Evolutionary conservation across 2,113 vertebrate species (phyloP).

Genomic region (Alexandromys fortis): DNA sequence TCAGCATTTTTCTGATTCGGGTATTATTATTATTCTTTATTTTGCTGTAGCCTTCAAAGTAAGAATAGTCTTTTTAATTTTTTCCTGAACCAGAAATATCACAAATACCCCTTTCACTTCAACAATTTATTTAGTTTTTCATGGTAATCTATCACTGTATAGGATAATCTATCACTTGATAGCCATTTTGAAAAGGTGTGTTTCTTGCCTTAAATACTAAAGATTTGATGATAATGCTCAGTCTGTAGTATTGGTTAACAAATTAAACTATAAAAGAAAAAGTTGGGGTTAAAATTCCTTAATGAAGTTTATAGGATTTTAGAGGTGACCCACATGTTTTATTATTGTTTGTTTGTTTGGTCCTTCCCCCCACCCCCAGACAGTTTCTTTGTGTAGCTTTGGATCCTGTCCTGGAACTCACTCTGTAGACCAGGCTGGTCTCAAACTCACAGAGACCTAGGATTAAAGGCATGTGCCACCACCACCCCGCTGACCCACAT

Average conservation of each 20-base stretch:
- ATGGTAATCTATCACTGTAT: not conserved
- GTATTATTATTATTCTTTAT: not conserved
- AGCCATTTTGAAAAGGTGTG: not conserved
- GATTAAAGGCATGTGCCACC: too few species aligned
- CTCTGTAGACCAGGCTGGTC: too few species aligned
- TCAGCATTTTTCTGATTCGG: not conserved
- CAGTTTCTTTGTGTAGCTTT: too few species aligned
- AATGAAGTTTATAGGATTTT: not conserved
- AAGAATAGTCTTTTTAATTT: not conserved
- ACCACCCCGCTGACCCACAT: not conserved
- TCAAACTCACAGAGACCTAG: too few species aligned
- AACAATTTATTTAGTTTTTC: not conserved
- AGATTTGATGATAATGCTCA: not conserved
- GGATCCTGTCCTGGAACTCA: too few species aligned
- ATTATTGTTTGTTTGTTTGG: too few species aligned
- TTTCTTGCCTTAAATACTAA: not conserved
- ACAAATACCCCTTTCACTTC: not conserved
- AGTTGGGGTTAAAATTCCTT: not conserved
- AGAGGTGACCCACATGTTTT: not conserved
- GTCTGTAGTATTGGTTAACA: not conserved
- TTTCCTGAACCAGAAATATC: not conserved
- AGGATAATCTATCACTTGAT: not conserved
- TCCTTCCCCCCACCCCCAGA: too few species aligned
- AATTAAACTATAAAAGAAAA: not conserved
- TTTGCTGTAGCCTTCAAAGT: not conserved